Evolutionary conservation across 2,113 vertebrate genomes (phyloP).

Genomic region (Salvelinus fontinalis): DNA sequence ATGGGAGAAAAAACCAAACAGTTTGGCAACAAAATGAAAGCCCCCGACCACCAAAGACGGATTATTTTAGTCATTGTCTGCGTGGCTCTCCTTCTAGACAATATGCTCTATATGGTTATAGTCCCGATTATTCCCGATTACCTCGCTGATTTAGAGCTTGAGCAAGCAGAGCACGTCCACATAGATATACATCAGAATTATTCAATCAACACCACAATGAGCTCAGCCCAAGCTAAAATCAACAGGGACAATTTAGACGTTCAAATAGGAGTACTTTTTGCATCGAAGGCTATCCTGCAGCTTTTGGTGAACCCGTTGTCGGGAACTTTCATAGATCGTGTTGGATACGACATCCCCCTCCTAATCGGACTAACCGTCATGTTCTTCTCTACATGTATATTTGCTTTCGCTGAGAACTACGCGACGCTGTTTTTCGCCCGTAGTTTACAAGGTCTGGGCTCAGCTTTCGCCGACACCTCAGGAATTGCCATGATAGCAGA

Average conservation of each 20-base stretch:
- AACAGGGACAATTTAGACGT: constrained; percentile 83
- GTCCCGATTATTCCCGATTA: constrained; percentile 96
- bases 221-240: constrained; percentile 40
- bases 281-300: constrained; percentile 94
- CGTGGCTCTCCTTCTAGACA: constrained; percentile 93
- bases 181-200: constrained; percentile 62
- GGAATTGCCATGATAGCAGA: constrained; percentile 96
- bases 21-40: constrained; percentile 81
- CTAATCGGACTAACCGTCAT: constrained; percentile 89
- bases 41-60: constrained; percentile 83
- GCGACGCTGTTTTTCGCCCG: constrained; percentile 88
- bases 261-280: constrained; percentile 92
- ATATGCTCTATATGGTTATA: constrained; percentile 99
- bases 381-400: constrained; percentile 90
- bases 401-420: constrained; percentile 91
- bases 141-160: constrained; percentile 75
- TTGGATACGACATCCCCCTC: constrained; percentile 91
- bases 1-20: constrained; percentile 82
- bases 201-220: constrained; percentile 59
- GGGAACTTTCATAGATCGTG: constrained; percentile 94
- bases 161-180: constrained; percentile 66
- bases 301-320: constrained; percentile 91
- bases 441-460: constrained; percentile 93
- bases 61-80: constrained; percentile 90
- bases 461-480: constrained; percentile 94